A percentile compares a stretch with the other conserved stretches of the same genome.
These are phyloP conservation scores for Saccostrea glomerata DNA, from an alignment of 1,140 invertebrate species.

Conservation along the genomic window DNA sequence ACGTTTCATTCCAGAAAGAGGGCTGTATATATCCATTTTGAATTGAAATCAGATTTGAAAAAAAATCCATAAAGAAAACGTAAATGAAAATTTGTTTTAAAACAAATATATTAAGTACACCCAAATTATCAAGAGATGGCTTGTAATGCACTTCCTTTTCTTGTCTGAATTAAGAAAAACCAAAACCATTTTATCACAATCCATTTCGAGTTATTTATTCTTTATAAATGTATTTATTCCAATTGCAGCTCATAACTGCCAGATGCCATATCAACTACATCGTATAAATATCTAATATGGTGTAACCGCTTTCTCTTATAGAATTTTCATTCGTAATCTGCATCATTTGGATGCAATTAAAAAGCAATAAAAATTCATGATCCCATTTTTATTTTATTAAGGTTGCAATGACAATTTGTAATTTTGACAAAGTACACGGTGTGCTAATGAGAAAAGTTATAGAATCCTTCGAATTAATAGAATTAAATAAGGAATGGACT, in stretches of 20 bases:
- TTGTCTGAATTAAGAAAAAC: not conserved
- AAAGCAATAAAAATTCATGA: conserved; percentile 37
- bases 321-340: not conserved
- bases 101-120: no score
- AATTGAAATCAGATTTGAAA: no score
- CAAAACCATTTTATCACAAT: not conserved
- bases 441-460: no score
- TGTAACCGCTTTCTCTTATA: not conserved
- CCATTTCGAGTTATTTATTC: not conserved
- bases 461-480: no score
- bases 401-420: not conserved
- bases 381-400: not conserved
- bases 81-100: no score
- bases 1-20: no score
- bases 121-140: no score
- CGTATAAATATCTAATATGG: not conserved
- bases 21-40: no score
- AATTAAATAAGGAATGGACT: no score
- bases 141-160: no score
- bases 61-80: no score
- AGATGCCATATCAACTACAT: not conserved
- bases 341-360: conserved; percentile 18
- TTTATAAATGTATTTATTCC: not conserved
- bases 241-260: not conserved
- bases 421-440: not conserved